Percentiles rank a stretch among this genome's conserved stretches.
Conservation (phyloP, 2,888 invertebrate genomes). For the Mystacides longicornis region DNA sequence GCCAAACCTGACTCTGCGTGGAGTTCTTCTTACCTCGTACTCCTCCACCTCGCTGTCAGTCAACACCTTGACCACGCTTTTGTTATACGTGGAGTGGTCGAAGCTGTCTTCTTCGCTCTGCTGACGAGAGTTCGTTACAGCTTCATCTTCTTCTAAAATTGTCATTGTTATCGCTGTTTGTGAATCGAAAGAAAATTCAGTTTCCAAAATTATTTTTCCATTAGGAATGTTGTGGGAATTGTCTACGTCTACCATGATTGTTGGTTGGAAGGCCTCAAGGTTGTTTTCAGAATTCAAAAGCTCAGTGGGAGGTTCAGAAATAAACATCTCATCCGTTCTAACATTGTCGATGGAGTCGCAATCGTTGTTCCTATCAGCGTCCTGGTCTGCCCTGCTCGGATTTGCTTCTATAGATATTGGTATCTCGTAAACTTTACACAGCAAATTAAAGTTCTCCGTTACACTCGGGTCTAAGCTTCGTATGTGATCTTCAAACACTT, state of each 20-base stretch:
- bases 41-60: slow-evolving; percentile 56
- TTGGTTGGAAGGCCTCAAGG: slow-evolving; percentile 22
- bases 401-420: slow-evolving; percentile 1
- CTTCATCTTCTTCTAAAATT: slow-evolving; percentile 60
- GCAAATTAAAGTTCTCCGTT: slow-evolving; percentile 49
- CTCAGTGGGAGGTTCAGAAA: slow-evolving; percentile 10
- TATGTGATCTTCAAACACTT: slow-evolving; percentile 53
- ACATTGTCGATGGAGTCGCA: background rate
- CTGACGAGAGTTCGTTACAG: slow-evolving; percentile 28
- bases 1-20: slow-evolving; percentile 73
- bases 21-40: slow-evolving; percentile 49
- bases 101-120: slow-evolving; percentile 37
- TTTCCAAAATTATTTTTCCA: slow-evolving; percentile 70
- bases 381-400: background rate
- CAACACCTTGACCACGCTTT: slow-evolving; percentile 52
- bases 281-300: slow-evolving; percentile 8
- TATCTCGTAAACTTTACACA: slow-evolving; percentile 53
- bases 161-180: slow-evolving; percentile 79
- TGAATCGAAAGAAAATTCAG: slow-evolving; percentile 74
- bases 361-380: background rate
- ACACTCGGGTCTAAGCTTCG: slow-evolving; percentile 39
- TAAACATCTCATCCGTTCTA: slow-evolving; percentile 8
- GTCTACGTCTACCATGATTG: slow-evolving; percentile 24
- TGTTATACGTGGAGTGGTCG: slow-evolving; percentile 43
- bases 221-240: slow-evolving; percentile 37